Evolutionary conservation across 2,113 vertebrate genomes (phyloP), one percentile per base, ranked within the genome.

Genomic region (Gavialis gangeticus): DNA sequence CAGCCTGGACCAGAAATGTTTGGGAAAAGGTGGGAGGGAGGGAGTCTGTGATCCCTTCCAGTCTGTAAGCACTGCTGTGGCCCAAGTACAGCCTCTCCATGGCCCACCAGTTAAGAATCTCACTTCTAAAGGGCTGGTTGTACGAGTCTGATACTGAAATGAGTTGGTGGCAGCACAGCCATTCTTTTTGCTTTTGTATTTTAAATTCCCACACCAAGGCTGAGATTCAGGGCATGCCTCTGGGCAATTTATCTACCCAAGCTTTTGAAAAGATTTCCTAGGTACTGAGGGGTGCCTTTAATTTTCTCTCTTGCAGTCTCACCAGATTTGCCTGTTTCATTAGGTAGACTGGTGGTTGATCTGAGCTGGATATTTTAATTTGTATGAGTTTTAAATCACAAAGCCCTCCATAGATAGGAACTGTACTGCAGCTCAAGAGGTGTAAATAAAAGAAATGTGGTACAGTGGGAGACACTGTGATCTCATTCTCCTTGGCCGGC

Each of bases 341-440:
- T 73, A n/a, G 67, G 77, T 64, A 85, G 25, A 27, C 76, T 75
- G 67, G 60, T 46, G 89, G 64, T 55, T 90, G 75, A 89, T 85
- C 89, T 82, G 28, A 4, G 3, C 37, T 67, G 57, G 25, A 34
- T 85, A 7, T 79, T 73, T 82, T 84, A 69, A 84, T 89, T 81
- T 85, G 57, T 93, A 94, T 30, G 56, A 89, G 59, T 73, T 57
- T 58, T 57, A 57, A 34, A 25, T 64, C 81, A 77, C 7, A 55
- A 67, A 62, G 77, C 86, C 8, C 67, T 66, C 73, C 30, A 54
- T 4, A 67, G 73, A 15, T 18, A 18, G 24, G 37, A 28, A 46
- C 94, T 91, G 89, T 62, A 34, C 76, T 95, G 87, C 85, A 85
- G 34, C 1, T 37, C 60, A 55, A 60, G 57, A 82, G 75, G 93